Evolutionary conservation across 2,888 invertebrate genomes (phyloP), one percentile per base, ranked within the genome.

Genomic region (Pterostichus niger): DNA sequence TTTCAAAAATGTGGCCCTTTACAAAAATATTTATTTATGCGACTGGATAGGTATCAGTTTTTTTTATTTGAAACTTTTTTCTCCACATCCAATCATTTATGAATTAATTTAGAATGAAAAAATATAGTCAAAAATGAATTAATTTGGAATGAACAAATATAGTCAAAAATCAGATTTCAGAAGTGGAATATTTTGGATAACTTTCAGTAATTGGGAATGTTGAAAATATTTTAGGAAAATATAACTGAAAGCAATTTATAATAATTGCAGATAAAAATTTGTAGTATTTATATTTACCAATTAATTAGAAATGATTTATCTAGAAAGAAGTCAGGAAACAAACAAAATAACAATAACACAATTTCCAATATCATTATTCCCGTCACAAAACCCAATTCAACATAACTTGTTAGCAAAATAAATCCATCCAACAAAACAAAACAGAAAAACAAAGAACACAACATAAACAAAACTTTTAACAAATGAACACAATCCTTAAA

Each of bases 401-500:
- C 68, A 71, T 64, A 71, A 71, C 68, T 71, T 71, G 68, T 71
- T 71, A 71, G 44, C 68, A 71, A 71, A 71, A 71, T 71, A 71
- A 71, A 71, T 71, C 68, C 68, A 44, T 44, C 44, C 40, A 15
- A 40, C 68, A 40, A 56, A 68, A 68, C 44, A 71, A 71, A 75
- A 75, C 75, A 52, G 52, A 54, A 75, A n/a, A 75, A 75, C 75
- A 75, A 54, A 52, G 75, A 75, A 52, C n/a, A 75, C 75, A 75
- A 75, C 49, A 52, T 75, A 75, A 75, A 75, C 75, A 75, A 52
- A 75, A 75, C 75, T 75, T 75, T 54, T 52, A 52, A 75, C 75
- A 75, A 75, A 52, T 54, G 75, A 49, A 54, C 75, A 54, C 75
- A 75, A 75, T 75, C 75, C 75, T 75, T 75, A 54, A 75, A 75